Evolutionary conservation across 2,113 vertebrate genomes (phyloP).

Genomic region (Polyodon spathula): DNA sequence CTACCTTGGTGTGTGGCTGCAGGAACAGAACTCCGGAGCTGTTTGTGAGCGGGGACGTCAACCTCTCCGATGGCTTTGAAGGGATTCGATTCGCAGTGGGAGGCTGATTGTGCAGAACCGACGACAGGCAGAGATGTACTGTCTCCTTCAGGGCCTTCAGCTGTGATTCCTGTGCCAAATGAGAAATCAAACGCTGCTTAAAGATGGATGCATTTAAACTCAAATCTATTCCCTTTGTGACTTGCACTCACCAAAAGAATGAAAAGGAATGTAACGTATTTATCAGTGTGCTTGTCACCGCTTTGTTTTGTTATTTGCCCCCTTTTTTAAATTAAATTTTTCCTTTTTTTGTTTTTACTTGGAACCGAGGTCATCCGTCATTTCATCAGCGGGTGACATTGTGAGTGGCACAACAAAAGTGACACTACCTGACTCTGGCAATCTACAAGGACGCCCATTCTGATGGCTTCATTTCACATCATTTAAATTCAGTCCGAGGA

Average conservation of each 20-base stretch:
- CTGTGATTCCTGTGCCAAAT: slow-evolving; percentile 77
- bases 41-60: slow-evolving; percentile 51
- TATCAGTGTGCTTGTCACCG: neutral
- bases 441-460: neutral
- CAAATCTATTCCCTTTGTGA: neutral
- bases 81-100: slow-evolving; percentile 48
- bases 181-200: slow-evolving; percentile 28
- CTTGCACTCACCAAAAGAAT: neutral
- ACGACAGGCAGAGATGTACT: slow-evolving; percentile 85
- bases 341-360: neutral
- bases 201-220: neutral
- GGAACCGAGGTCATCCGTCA: neutral
- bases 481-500: slow-evolving; percentile 1
- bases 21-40: slow-evolving; percentile 61
- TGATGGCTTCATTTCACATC: neutral
- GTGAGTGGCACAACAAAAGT: neutral
- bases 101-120: slow-evolving; percentile 71
- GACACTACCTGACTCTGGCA: neutral
- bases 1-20: slow-evolving; percentile 70
- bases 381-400: neutral
- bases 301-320: neutral
- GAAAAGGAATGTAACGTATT: neutral
- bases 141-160: slow-evolving; percentile 93
- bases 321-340: neutral
- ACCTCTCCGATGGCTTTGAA: slow-evolving; percentile 53